A percentile compares a stretch with the other conserved stretches of the same genome.
Conservation (phyloP, 2,888 invertebrate species). For the Synergus laeviventris region DNA sequence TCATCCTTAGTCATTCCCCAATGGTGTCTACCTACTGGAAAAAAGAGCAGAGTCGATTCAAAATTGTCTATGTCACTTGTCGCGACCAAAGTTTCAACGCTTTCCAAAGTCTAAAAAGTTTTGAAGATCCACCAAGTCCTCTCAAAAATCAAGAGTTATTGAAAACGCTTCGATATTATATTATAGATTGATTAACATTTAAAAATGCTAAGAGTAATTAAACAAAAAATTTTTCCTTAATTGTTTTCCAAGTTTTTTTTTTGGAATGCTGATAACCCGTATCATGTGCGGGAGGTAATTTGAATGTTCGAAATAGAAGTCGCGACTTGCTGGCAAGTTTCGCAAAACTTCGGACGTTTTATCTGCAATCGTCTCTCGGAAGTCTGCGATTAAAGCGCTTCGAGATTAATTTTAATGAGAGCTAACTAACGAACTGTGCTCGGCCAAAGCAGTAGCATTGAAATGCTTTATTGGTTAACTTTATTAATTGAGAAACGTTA, state of each 20-base stretch:
- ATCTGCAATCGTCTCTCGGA: constrained; percentile 44
- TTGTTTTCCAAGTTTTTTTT: constrained; percentile 9
- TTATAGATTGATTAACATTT: too few relatives aligned
- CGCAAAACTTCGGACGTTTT: constrained; percentile 46
- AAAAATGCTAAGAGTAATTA: too few relatives aligned
- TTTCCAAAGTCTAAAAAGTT: background rate
- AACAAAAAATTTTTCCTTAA: background rate
- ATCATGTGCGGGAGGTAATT: constrained; percentile 32
- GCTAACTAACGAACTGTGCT: constrained; percentile 50
- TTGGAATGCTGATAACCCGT: constrained; percentile 12
- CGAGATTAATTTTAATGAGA: constrained; percentile 55
- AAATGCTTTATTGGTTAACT: constrained; percentile 66
- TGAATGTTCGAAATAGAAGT: constrained; percentile 40
- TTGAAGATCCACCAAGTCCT: background rate
- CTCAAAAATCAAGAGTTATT: background rate
- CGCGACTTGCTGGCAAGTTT: constrained; percentile 40
- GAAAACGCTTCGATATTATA: too few relatives aligned
- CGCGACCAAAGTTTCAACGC: constrained; percentile 37
- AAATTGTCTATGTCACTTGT: constrained; percentile 59
- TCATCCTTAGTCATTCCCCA: constrained; percentile 47
- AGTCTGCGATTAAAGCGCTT: constrained; percentile 44
- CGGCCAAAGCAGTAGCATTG: constrained; percentile 45
- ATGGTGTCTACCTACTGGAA: constrained; percentile 50
- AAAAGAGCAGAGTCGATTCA: constrained; percentile 55
- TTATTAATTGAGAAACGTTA: constrained; percentile 59